Evolutionary conservation across 1,140 invertebrate genomes (phyloP).

Genomic region (Xylocopa sonorina): DNA sequence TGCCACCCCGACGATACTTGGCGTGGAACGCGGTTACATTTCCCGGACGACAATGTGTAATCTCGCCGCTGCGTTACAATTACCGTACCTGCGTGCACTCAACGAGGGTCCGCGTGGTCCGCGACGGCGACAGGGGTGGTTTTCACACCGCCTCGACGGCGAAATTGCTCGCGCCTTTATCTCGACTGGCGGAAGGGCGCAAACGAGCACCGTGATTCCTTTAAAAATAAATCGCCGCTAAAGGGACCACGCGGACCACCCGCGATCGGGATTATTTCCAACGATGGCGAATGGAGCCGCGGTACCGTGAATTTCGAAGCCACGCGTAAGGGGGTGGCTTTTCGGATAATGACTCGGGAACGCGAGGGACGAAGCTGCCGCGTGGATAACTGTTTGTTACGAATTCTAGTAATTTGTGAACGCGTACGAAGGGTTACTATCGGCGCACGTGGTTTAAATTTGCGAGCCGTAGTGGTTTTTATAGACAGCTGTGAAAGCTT

Average conservation of each 20-base stretch:
- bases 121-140: too few relatives aligned
- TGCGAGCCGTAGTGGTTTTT: too few relatives aligned
- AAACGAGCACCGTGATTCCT: conserved; percentile 27
- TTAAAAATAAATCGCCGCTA: conserved; percentile 30
- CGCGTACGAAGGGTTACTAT: too few relatives aligned
- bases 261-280: conserved; percentile 18
- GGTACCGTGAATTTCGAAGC: not conserved
- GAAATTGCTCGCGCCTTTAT: conserved; percentile 53
- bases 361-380: too few relatives aligned
- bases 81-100: too few relatives aligned
- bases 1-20: not conserved
- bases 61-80: not conserved
- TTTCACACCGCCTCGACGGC: conserved; percentile 28
- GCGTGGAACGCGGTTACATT: conserved; percentile 28
- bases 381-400: too few relatives aligned
- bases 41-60: conserved; percentile 24
- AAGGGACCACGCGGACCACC: not conserved
- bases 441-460: too few relatives aligned
- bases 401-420: too few relatives aligned
- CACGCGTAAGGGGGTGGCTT: not conserved
- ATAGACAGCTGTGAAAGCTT: too few relatives aligned
- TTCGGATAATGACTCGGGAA: too few relatives aligned
- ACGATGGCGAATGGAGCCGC: not conserved
- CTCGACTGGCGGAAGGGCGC: conserved; percentile 20
- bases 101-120: too few relatives aligned